phyloP scores from a whole-genome alignment of 2,888 invertebrate genomes.

The Eristalis intricaria region DNA sequence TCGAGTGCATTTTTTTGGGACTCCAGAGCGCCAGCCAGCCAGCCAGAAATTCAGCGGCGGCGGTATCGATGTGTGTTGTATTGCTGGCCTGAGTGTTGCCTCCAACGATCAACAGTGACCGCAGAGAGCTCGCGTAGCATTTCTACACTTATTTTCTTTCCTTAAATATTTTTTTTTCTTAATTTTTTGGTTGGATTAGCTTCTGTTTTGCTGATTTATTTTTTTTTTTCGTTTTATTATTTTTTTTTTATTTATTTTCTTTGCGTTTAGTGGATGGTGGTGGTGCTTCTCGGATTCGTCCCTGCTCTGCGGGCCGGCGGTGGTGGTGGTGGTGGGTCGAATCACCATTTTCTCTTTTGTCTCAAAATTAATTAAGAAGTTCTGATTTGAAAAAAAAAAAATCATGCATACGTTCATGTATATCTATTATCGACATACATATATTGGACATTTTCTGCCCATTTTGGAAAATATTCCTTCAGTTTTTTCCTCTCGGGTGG shows the following conservation, averaged over 20 bases:
- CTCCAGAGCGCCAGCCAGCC: conserved; percentile 41
- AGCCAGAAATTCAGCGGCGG: conserved; percentile 1
- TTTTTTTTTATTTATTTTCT: conserved; percentile 51
- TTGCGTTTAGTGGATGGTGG: conserved; percentile 47
- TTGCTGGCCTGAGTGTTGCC: conserved; percentile 36
- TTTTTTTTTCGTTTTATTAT: conserved; percentile 24
- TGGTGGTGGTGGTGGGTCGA: conserved; percentile 39
- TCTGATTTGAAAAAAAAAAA: conserved; percentile 40
- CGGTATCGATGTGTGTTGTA: conserved; percentile 31
- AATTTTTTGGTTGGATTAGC: no score
- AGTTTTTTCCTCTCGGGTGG: conserved; percentile 1
- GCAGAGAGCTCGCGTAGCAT: conserved; percentile 42
- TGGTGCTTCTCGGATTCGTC: conserved; percentile 45
- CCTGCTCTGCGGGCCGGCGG: conserved; percentile 19
- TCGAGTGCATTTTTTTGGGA: conserved; percentile 31
- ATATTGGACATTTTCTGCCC: background rate
- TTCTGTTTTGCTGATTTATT: conserved; percentile 38
- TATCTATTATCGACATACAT: background rate
- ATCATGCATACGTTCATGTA: background rate
- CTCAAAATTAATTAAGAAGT: conserved; percentile 51
- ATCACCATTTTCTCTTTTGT: conserved; percentile 72
- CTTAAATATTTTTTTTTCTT: conserved; percentile 40
- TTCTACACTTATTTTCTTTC: conserved; percentile 24
- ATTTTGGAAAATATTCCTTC: background rate
- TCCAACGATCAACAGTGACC: conserved; percentile 62